Evolutionary conservation across 2,113 vertebrate genomes (phyloP), one percentile per base, ranked within the genome.

Genomic region (Colossoma macropomum): DNA sequence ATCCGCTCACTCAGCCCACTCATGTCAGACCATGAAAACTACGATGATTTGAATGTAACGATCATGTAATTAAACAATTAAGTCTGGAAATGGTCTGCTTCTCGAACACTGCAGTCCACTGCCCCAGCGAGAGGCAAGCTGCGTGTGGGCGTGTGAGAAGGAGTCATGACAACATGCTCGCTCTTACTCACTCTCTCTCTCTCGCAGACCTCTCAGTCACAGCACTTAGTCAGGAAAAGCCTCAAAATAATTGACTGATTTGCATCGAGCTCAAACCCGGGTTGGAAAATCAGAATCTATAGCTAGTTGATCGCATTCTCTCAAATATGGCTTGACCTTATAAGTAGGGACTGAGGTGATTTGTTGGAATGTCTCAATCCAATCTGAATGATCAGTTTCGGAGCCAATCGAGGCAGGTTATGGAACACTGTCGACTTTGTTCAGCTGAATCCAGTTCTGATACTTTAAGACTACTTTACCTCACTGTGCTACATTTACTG

Each of bases 31-130:
- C 79, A 73, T 82, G 71, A 79, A 80, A 63, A 66, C 76, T 84
- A 88, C 66, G 66, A 71, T 79, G 71, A 84, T 86, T 79, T 69
- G 76, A 82, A 77, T 82, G 79, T 72, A 79, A 75, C 69, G 68
- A 75, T 81, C 69, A 56, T 81, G 82, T 87, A 86, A 77, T 86
- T 86, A 80, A 79, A 86, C 80, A 82, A 73, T 79, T 86, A 84
- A 75, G 65, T 74, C 59, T 65, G 59, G 77, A 79, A 62, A 79
- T 69, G 70, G 30, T 60, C 60, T 78, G 52, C 34, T 81, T 84
- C 73, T 79, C 34, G 56, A 85, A 41, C 15, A 17, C 62, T 72
- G 75, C 34, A 82, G 86, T 76, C 76, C 77, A 63, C 71, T 56
- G 77, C 75, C 76, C 80, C 70, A 66, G 66, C 68, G 62, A 62